These are phyloP conservation scores for Cyanoderma ruficeps DNA, from an alignment of 2,113 vertebrate genomes.

Conservation along the genomic window DNA sequence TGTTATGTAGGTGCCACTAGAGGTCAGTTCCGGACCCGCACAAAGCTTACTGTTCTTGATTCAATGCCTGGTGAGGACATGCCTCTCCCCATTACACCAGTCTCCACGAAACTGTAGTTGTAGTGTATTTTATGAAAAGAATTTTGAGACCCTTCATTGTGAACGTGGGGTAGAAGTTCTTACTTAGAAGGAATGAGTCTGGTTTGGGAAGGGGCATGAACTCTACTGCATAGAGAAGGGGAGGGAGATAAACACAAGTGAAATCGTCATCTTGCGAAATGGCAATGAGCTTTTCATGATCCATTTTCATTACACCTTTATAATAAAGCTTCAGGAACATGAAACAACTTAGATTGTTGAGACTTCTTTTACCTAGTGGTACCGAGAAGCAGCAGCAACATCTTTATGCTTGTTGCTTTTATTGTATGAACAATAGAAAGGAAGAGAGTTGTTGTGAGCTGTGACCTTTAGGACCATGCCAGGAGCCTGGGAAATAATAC, in stretches of 20 bases:
- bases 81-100: background rate
- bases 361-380: background rate
- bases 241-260: background rate
- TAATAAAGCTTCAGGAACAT: background rate
- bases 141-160: background rate
- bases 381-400: background rate
- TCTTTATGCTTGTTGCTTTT: background rate
- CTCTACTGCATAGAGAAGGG: background rate
- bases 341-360: background rate
- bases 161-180: background rate
- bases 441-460: background rate
- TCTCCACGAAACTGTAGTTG: background rate
- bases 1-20: background rate
- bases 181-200: background rate
- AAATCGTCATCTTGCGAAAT: background rate
- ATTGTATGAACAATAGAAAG: background rate
- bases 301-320: background rate
- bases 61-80: background rate
- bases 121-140: background rate
- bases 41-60: background rate
- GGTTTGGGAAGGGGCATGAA: background rate
- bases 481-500: conserved; percentile 11
- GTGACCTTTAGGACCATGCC: conserved; percentile 33
- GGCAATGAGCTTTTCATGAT: background rate
- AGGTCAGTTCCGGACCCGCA: background rate